A percentile compares a stretch with the other conserved stretches of the same genome.
phyloP scores from a whole-genome alignment of 2,797 vertebrate species.

The Lagodon rhomboides region DNA sequence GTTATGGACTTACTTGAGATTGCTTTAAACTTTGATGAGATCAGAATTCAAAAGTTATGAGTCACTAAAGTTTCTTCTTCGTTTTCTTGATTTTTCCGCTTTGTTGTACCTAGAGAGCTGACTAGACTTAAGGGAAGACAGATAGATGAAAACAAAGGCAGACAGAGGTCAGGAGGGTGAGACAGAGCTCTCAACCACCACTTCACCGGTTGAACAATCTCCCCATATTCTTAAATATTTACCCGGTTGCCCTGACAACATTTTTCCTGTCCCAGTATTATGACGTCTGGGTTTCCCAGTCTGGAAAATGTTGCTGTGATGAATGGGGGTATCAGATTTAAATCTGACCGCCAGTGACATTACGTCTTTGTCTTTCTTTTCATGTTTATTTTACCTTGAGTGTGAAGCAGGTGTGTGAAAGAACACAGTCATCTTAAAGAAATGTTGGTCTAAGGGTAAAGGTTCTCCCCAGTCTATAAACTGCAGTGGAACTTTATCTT shows the following conservation, averaged over 20 bases:
- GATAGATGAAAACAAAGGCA: slow-evolving; percentile 17
- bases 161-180: slow-evolving; percentile 43
- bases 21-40: background rate
- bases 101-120: background rate
- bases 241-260: slow-evolving; percentile 81
- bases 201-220: slow-evolving; percentile 65
- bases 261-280: slow-evolving; percentile 51
- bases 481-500: background rate
- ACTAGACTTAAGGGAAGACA: background rate
- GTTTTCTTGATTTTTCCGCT: background rate
- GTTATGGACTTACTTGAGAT: background rate
- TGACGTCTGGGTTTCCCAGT: slow-evolving; percentile 52
- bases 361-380: background rate
- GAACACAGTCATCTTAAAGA: slow-evolving; percentile 12
- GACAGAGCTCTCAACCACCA: slow-evolving; percentile 22
- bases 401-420: slow-evolving; percentile 43
- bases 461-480: background rate
- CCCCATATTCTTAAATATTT: slow-evolving; percentile 89
- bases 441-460: slow-evolving; percentile 1
- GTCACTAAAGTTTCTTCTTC: background rate
- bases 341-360: slow-evolving; percentile 25
- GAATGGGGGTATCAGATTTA: slow-evolving; percentile 49
- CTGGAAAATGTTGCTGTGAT: slow-evolving; percentile 56
- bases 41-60: background rate
- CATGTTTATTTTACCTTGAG: background rate